These are phyloP conservation scores for Halcyon badia DNA, from an alignment of 2,797 vertebrate genomes.

Conservation along the genomic window DNA sequence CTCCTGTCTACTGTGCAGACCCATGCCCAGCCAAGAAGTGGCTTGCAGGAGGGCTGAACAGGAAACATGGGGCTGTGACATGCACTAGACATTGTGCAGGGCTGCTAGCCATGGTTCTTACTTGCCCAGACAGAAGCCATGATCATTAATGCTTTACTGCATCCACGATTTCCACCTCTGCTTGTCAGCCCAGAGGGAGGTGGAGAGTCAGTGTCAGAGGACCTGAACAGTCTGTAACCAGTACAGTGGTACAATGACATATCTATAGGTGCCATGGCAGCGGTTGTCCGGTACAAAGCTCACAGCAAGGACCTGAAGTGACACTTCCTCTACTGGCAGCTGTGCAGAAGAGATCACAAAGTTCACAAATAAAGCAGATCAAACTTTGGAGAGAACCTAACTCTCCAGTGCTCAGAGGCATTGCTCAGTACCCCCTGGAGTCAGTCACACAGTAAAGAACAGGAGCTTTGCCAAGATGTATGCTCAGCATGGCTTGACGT, in stretches of 20 bases:
- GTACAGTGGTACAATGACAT: rapidly evolving
- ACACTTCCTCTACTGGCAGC: neutral
- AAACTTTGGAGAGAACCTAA: neutral
- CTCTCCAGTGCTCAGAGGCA: neutral
- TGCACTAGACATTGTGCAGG: rapidly evolving
- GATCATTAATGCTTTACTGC: neutral
- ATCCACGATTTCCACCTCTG: neutral
- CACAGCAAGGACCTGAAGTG: neutral
- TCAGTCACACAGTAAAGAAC: neutral
- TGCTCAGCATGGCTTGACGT: neutral
- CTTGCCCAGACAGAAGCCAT: neutral
- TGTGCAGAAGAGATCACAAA: neutral
- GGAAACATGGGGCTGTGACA: neutral
- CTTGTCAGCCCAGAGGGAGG: neutral
- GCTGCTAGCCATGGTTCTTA: neutral
- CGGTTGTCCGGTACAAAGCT: neutral
- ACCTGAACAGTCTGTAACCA: neutral
- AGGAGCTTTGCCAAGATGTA: constrained; percentile 41
- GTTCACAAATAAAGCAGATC: neutral
- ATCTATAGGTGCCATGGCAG: neutral
- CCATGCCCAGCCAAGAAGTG: neutral
- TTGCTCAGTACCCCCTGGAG: neutral
- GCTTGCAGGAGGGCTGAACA: neutral
- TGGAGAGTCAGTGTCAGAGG: neutral
- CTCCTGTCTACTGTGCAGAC: neutral